Percentiles rank a stretch among this genome's conserved stretches.
phyloP scores from a whole-genome alignment of 2,113 vertebrate genomes.

The Pachycephala philippinensis region DNA sequence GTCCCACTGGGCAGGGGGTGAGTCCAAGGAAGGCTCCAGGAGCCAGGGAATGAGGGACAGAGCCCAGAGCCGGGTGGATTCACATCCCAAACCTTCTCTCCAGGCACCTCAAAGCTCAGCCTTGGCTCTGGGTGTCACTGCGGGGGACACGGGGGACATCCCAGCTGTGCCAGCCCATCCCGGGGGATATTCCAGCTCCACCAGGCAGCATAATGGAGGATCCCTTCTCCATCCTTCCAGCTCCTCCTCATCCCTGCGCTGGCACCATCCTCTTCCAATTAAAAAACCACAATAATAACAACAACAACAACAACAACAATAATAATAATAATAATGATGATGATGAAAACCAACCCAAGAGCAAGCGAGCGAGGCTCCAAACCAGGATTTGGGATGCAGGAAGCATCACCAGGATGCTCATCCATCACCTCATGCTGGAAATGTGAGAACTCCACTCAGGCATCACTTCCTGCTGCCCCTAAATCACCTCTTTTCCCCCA shows the following conservation, averaged over 20 bases:
- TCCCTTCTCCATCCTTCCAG: background rate
- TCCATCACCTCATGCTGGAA: background rate
- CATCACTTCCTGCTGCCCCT: background rate
- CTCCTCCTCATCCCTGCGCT: background rate
- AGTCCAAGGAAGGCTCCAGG: background rate
- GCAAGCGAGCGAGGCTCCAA: background rate
- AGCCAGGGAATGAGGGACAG: background rate
- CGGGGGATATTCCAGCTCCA: background rate
- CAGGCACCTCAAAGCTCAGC: background rate
- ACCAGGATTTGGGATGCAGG: background rate
- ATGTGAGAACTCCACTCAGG: background rate
- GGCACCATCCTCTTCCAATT: background rate
- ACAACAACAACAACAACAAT: rapidly evolving
- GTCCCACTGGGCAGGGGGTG: background rate
- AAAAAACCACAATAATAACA: background rate
- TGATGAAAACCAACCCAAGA: background rate
- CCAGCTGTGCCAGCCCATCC: background rate
- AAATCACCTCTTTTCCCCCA: background rate
- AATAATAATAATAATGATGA: background rate
- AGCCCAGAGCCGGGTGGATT: rapidly evolving
- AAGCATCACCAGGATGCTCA: background rate
- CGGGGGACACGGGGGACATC: background rate
- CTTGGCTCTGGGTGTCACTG: background rate
- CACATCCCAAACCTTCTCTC: background rate
- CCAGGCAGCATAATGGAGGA: background rate